These are phyloP conservation scores for Trachemys scripta DNA, from an alignment of 2,113 vertebrate species.

Conservation along the genomic window DNA sequence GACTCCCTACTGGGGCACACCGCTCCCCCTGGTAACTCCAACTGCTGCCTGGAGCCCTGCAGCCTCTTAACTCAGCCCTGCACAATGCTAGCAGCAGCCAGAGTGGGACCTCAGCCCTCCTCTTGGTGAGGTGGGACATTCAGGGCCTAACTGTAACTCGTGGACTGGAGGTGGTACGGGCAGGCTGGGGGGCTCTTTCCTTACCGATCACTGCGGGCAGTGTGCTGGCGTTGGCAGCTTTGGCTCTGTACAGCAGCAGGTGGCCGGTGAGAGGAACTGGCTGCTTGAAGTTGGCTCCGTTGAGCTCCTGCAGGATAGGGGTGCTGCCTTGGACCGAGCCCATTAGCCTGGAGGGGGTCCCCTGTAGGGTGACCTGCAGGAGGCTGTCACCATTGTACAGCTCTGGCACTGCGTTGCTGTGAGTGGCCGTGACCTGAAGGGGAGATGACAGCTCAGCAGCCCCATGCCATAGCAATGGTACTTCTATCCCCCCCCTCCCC, in stretches of 20 bases:
- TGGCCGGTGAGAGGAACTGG: conserved; percentile 83
- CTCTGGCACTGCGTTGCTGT: background rate
- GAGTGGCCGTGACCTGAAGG: conserved; percentile 69
- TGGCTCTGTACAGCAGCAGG: conserved; percentile 87
- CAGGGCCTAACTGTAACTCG: background rate
- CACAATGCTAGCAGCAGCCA: no score
- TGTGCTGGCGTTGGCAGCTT: conserved; percentile 54
- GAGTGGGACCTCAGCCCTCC: background rate
- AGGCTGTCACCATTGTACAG: background rate
- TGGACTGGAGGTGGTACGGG: accelerated
- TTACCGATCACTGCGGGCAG: conserved; percentile 85
- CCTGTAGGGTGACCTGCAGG: conserved; percentile 71
- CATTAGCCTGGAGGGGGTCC: conserved; percentile 72
- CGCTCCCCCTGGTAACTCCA: background rate
- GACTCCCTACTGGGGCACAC: background rate
- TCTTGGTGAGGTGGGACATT: background rate
- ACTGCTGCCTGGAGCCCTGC: background rate
- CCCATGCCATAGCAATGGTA: background rate
- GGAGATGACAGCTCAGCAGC: background rate
- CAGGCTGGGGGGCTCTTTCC: background rate
- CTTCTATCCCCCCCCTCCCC: accelerated
- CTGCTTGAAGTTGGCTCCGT: conserved; percentile 85
- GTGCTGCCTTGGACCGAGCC: conserved; percentile 87
- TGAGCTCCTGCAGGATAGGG: conserved; percentile 84
- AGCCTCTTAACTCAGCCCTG: accelerated